phyloP scores from a whole-genome alignment of 2,797 vertebrate genomes.

The Agapornis canus region DNA sequence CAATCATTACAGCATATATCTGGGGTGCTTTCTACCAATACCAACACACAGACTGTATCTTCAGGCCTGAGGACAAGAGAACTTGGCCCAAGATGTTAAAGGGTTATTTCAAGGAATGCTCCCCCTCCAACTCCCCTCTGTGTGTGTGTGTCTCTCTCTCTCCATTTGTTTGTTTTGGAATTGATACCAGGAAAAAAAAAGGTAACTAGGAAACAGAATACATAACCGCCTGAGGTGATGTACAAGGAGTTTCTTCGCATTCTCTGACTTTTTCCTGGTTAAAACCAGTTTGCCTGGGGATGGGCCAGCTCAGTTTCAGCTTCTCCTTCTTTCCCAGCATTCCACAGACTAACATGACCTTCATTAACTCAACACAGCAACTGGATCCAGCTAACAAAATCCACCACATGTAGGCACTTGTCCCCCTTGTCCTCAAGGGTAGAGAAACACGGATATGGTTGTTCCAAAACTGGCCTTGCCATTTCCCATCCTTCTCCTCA shows the following conservation, averaged over 20 bases:
- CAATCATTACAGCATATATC: not conserved
- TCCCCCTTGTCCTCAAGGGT: constrained; percentile 59
- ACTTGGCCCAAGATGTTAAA: constrained; percentile 56
- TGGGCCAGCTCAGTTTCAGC: constrained; percentile 67
- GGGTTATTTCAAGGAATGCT: constrained; percentile 72
- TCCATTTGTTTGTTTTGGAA: constrained; percentile 69
- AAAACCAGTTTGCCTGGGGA: constrained; percentile 82
- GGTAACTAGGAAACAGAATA: constrained; percentile 73
- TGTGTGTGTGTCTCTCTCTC: not conserved
- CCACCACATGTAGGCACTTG: constrained; percentile 74
- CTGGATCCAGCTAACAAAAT: constrained; percentile 77
- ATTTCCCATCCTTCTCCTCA: constrained; percentile 16
- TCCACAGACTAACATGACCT: constrained; percentile 73
- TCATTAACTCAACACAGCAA: constrained; percentile 70
- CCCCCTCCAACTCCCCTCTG: not conserved
- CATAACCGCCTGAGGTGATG: constrained; percentile 70
- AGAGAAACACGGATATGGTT: constrained; percentile 54
- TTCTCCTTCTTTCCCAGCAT: constrained; percentile 77
- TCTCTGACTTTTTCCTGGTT: constrained; percentile 78
- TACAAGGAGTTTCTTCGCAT: constrained; percentile 69
- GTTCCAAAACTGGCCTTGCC: constrained; percentile 42
- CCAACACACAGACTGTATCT: not conserved
- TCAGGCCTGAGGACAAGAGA: not conserved
- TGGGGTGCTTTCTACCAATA: not conserved
- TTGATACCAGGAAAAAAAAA: constrained; percentile 71